Evolutionary conservation across 1,140 invertebrate genomes (phyloP), one percentile per base, ranked within the genome.

Genomic region (Leptinotarsa texana): DNA sequence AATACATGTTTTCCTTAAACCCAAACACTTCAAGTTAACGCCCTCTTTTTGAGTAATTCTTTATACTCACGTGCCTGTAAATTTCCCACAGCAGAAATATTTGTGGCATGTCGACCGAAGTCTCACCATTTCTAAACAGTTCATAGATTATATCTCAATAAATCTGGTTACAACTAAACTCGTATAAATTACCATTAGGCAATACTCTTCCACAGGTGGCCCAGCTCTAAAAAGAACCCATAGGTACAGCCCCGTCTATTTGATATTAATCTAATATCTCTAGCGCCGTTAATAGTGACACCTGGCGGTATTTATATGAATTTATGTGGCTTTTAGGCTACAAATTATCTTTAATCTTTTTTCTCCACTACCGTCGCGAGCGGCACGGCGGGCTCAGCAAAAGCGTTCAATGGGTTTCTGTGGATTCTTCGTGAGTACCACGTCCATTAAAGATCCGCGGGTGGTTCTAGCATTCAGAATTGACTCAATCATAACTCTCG

Each of bases 231-330:
- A 33, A 65, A 27, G 63, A 33, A 33, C 22, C 63, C 63, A 24
- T 33, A 33, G 0, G 21, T 33, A 22, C 22, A 22, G 21, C 63
- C 5, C 63, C 63, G 63, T 22, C 69, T 51, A 24, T 47, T 72
- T 42, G 57, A 72, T 72, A 72, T 63, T 72, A 72, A 72, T 72
- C 69, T 72, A 72, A 72, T 72, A 72, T 72, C 24, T 72, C 51
- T 72, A 72, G 69, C 69, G 69, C 69, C 57, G 49, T 72, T 72
- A 72, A 47, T 63, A 72, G 57, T 72, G 69, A 72, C 69, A 72
- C 69, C 69, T 72, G 69, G 69, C 69, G 17, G 69, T 62, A 72
- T 72, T 72, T 63, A 72, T 63, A 72, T 6, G 57, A 72, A 72
- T 72, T 72, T 72, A 72, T 72, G 69, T 63, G 21, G 22, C 24